phyloP scores from a whole-genome alignment of 2,797 vertebrate genomes.

The Notolepis coatsorum region DNA sequence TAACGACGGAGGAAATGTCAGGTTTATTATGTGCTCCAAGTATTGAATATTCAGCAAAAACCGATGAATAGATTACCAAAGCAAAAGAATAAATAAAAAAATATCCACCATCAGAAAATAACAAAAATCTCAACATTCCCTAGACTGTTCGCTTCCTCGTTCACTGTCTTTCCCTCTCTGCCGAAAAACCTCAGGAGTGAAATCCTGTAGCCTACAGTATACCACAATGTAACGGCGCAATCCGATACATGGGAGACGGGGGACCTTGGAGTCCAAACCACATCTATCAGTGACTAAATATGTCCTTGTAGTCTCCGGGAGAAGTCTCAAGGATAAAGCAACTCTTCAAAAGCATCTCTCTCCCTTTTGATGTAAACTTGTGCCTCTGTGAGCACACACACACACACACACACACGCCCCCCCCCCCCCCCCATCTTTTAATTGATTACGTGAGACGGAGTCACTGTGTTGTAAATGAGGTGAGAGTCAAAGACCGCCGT shows the following conservation, averaged over 20 bases:
- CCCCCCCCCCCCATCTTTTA: slow-evolving; percentile 69
- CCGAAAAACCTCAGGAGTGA: slow-evolving; percentile 42
- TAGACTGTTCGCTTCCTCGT: slow-evolving; percentile 6
- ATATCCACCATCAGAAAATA: neutral
- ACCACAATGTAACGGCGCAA: slow-evolving; percentile 65
- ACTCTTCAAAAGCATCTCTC: slow-evolving; percentile 83
- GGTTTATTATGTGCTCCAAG: no score
- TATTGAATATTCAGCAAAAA: neutral
- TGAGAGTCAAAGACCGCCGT: slow-evolving; percentile 73
- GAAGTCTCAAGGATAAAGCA: slow-evolving; percentile 78
- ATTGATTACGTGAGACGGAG: slow-evolving; percentile 85
- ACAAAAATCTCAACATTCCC: neutral
- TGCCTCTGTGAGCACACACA: slow-evolving; percentile 45
- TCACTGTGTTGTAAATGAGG: slow-evolving; percentile 82
- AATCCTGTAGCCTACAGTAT: no score
- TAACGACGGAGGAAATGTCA: no score
- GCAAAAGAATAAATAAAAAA: neutral
- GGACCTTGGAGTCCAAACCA: slow-evolving; percentile 82
- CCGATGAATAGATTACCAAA: neutral
- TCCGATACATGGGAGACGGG: slow-evolving; percentile 68
- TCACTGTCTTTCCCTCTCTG: slow-evolving; percentile 19
- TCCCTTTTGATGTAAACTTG: slow-evolving; percentile 84
- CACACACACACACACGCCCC: neutral
- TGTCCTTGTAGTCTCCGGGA: slow-evolving; percentile 78
- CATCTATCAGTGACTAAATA: slow-evolving; percentile 82